These are phyloP conservation scores for Hyperopisus bebe DNA, from an alignment of 2,113 vertebrate genomes.

Conservation along the genomic window DNA sequence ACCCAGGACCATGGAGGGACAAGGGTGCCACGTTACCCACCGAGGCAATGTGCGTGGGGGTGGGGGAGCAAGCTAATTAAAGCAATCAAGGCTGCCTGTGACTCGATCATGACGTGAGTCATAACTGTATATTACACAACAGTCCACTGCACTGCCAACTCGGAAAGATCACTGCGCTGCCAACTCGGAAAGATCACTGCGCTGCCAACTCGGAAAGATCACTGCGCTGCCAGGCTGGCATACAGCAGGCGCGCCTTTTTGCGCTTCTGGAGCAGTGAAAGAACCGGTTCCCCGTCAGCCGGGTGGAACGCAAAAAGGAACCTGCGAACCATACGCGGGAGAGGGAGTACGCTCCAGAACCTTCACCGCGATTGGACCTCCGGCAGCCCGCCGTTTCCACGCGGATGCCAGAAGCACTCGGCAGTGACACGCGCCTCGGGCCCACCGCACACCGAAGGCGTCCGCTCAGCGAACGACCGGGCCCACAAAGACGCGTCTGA, in stretches of 20 bases:
- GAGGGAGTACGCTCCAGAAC: not conserved
- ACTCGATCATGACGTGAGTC: not conserved
- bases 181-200: not conserved
- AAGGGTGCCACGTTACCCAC: not conserved
- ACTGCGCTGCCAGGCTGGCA: not conserved
- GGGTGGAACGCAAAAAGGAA: not conserved
- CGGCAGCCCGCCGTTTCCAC: not conserved
- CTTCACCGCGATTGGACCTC: not conserved
- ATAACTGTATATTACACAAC: slow-evolving; percentile 12
- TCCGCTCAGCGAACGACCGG: not conserved
- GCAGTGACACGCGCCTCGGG: not conserved
- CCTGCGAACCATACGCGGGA: not conserved
- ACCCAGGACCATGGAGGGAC: not conserved
- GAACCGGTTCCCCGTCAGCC: not conserved
- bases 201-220: not conserved
- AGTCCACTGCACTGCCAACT: not conserved
- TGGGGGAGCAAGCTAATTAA: slow-evolving; percentile 4
- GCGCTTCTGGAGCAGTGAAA: not conserved
- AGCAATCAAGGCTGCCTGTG: not conserved
- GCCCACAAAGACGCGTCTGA: not conserved
- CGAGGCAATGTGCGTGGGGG: not conserved
- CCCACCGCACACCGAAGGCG: not conserved
- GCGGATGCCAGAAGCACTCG: not conserved
- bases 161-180: no score
- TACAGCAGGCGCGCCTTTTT: not conserved